These are phyloP conservation scores for Meiosimyza platycephala DNA, from an alignment of 2,888 invertebrate genomes.

Conservation along the genomic window DNA sequence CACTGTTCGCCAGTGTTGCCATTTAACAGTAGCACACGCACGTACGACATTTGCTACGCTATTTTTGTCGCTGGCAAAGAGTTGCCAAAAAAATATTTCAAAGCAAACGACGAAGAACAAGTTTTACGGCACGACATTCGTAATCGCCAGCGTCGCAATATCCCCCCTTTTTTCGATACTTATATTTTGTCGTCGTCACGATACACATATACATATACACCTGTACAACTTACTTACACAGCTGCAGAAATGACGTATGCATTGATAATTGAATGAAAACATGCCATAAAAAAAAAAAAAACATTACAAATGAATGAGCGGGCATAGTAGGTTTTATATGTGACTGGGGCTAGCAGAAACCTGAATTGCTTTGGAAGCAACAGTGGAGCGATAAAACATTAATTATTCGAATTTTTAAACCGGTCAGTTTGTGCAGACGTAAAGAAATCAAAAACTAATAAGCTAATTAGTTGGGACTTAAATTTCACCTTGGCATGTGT, in stretches of 20 bases:
- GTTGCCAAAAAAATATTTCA: slow-evolving; percentile 18
- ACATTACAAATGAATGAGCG: no score
- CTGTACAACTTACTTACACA: slow-evolving; percentile 33
- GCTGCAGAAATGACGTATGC: slow-evolving; percentile 47
- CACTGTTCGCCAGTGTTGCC: not conserved
- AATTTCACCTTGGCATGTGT: no score
- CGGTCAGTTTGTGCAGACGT: no score
- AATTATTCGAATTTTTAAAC: not conserved
- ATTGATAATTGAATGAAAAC: slow-evolving; percentile 41
- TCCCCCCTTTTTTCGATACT: slow-evolving; percentile 4
- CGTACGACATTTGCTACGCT: not conserved
- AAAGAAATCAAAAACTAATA: no score
- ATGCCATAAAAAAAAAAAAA: not conserved
- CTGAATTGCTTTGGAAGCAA: no score
- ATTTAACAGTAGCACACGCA: not conserved
- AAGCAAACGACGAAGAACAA: slow-evolving; percentile 1
- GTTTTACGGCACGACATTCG: not conserved
- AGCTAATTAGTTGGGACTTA: no score
- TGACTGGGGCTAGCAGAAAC: no score
- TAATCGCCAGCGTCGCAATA: not conserved
- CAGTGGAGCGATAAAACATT: not conserved
- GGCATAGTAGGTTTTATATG: no score
- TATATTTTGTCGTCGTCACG: slow-evolving; percentile 23
- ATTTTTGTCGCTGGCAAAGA: not conserved
- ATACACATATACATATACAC: slow-evolving; percentile 16